Base-by-base conservation (phyloP, 2,797 vertebrate genomes). In the Microcaecilia unicolor region DNA sequence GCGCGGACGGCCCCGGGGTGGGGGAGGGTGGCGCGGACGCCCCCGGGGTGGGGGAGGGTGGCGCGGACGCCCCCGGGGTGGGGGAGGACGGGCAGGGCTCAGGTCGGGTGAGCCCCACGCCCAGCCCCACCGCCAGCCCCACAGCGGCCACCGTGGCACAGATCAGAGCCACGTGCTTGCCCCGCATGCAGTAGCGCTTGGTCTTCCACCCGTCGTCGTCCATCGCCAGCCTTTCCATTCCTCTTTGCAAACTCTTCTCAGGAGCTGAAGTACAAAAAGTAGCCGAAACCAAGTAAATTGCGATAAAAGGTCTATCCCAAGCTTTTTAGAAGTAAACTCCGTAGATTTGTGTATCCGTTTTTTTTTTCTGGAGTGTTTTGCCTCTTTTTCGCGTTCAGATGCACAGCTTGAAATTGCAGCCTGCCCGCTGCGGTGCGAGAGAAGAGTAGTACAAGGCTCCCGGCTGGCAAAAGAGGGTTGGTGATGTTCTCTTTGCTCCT, bases 91-190 rank as follows among this genome's bases (percentile, higher is more conserved):
- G 4, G 22, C 57, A 64, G 2, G 49, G 8, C 28, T 56, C 39
- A 15, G 80, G 55, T 39, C 55, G 53, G 34, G 72, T 84, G 48
- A 98, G 53, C 51, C 93, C 93, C 45, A 98, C 76, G 0, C 86
- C 81, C 1, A 98, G 86, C 2, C 93, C 93, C 40, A 97, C 84
- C 0, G 82, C 84, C 46, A 97, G 27, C 10, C 83, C 87, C n/a
- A 88, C 87, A 4, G 62, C 34, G 10, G 62, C 74, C 40, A 95
- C 68, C 0, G 59, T 53, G 0, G 37, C 77, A 17, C 90, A 91
- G 61, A 97, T 87, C 28, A 91, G 48, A 22, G 66, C 72, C 9
- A 72, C 87, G 18, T 95, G 88, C 43, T 81, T 93, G 6, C 57
- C 51, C 16, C 44, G 71, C 20, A 96, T 85, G 62, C 86, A 89